Percentiles rank a stretch among this genome's conserved stretches.
phyloP scores from a whole-genome alignment of 92 coral and sea anemone species.

The Paragorgia papillata region DNA sequence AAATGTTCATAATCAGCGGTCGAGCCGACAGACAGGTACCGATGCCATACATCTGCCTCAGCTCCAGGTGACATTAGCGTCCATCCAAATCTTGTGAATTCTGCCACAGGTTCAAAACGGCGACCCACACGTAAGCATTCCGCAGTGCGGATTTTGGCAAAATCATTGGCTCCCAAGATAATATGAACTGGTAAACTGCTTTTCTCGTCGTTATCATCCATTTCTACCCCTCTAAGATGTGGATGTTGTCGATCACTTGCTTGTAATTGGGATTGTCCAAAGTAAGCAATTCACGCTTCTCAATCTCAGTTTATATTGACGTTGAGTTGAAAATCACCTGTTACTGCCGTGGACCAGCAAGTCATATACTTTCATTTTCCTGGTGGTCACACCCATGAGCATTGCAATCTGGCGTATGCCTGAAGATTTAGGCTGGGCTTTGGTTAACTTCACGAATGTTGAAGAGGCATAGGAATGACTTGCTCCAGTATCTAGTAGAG shows the following conservation, averaged over 20 bases:
- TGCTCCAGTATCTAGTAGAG: constrained; percentile 68
- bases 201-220: constrained; percentile 61
- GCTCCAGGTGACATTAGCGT: constrained; percentile 67
- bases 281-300: constrained; percentile 54
- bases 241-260: constrained; percentile 46
- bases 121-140: constrained; percentile 65
- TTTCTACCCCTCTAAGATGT: constrained; percentile 58
- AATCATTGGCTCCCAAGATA: constrained; percentile 63
- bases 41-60: constrained; percentile 40
- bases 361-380: constrained; percentile 64
- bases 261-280: constrained; percentile 62
- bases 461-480: constrained; percentile 74
- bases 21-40: constrained; percentile 62
- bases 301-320: constrained; percentile 42
- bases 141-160: constrained; percentile 60
- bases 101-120: too few species aligned
- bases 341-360: constrained; percentile 46
- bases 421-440: constrained; percentile 57
- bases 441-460: constrained; percentile 52
- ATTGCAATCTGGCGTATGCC: constrained; percentile 64
- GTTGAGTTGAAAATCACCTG: constrained; percentile 45
- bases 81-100: constrained; percentile 70
- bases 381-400: constrained; percentile 61
- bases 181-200: constrained; percentile 59
- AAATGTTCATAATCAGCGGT: constrained; percentile 53